These are phyloP conservation scores for Apamea monoglypha DNA, from an alignment of 2,888 invertebrate species.

Conservation along the genomic window DNA sequence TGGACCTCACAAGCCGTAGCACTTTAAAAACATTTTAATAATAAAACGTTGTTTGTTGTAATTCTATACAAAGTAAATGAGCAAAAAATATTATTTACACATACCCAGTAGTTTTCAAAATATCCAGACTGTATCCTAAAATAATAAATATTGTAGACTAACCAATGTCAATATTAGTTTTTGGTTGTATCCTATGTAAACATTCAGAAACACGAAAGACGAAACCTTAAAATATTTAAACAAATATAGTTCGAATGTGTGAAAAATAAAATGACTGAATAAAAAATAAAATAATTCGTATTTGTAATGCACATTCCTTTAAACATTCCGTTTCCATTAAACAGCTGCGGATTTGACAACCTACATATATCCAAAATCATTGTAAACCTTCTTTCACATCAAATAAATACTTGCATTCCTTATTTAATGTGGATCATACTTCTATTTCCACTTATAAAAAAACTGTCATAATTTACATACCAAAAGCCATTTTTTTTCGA, in stretches of 20 bases:
- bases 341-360: background rate
- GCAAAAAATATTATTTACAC: slow-evolving; percentile 49
- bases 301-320: background rate
- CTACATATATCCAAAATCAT: background rate
- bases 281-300: background rate
- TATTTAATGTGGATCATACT: background rate
- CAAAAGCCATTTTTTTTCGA: no score
- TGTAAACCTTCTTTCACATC: background rate
- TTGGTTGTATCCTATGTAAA: slow-evolving; percentile 64
- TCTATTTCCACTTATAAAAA: background rate
- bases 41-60: slow-evolving; percentile 12
- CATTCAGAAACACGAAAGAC: slow-evolving; percentile 30
- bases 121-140: slow-evolving; percentile 56
- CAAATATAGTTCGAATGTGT: slow-evolving; percentile 39
- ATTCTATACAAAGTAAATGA: slow-evolving; percentile 41
- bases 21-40: slow-evolving; percentile 30
- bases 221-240: slow-evolving; percentile 50
- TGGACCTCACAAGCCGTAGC: slow-evolving; percentile 24
- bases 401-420: background rate
- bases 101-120: slow-evolving; percentile 57
- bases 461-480: background rate
- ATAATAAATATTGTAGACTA: slow-evolving; percentile 58
- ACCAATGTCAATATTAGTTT: slow-evolving; percentile 51
- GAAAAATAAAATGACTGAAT: slow-evolving; percentile 18
- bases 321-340: no score